phyloP scores from a whole-genome alignment of 2,888 invertebrate genomes.

The Andrena chrysosceles region DNA sequence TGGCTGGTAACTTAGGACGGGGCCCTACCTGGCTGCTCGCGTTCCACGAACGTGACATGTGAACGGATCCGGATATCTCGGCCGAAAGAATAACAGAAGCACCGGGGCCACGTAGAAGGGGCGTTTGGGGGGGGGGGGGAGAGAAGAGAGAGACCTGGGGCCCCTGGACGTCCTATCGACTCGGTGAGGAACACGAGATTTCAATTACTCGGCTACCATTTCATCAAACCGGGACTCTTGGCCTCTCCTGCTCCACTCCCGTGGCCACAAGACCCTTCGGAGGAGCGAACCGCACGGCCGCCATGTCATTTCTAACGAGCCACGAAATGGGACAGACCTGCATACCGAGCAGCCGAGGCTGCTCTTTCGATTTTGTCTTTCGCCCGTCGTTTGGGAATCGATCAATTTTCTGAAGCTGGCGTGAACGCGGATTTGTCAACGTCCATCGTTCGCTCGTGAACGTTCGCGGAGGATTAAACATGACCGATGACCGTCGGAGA shows the following conservation, averaged over 20 bases:
- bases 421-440: constrained; percentile 45
- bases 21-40: constrained; percentile 70
- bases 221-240: constrained; percentile 74
- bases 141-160: constrained; percentile 22
- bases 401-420: constrained; percentile 51
- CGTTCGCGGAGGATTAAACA: constrained; percentile 28
- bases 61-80: constrained; percentile 71
- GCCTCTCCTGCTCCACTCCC: constrained; percentile 30
- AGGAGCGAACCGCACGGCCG: constrained; percentile 54
- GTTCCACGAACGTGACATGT: constrained; percentile 74
- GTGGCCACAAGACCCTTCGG: constrained; percentile 53
- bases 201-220: constrained; percentile 80
- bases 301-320: constrained; percentile 75
- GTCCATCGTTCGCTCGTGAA: constrained; percentile 6
- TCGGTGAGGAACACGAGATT: constrained; percentile 79
- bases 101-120: constrained; percentile 35
- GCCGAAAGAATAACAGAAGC: constrained; percentile 62
- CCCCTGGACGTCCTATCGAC: constrained; percentile 57
- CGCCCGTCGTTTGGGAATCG: constrained; percentile 31
- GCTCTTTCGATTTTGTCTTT: constrained; percentile 44
- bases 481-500: constrained; percentile 16
- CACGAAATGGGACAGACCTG: constrained; percentile 66
- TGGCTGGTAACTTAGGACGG: constrained; percentile 65
- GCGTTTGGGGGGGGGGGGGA: background rate
- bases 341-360: constrained; percentile 58